Conservation (phyloP, 2,888 invertebrate genomes). For the Agonopterix alstromeriana region DNA sequence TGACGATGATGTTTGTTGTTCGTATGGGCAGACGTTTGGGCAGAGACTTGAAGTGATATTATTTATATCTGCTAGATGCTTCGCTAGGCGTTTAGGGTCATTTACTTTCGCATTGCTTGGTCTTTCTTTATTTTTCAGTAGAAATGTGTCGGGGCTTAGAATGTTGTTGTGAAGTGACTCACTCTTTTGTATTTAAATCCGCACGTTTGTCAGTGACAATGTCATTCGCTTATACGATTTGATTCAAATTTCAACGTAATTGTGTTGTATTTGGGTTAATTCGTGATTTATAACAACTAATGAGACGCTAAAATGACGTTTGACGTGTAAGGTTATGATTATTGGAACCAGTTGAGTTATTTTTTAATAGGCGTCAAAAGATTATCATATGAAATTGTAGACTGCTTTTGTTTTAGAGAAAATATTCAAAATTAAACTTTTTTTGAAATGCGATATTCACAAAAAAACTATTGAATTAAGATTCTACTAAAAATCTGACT, state of each 20-base stretch:
- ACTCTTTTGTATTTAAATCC: conserved; percentile 10
- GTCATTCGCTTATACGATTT: neutral
- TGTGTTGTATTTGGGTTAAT: neutral
- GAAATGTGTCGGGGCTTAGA: conserved; percentile 24
- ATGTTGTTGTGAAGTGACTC: conserved; percentile 19
- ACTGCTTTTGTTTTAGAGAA: too few relatives aligned
- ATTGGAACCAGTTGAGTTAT: too few relatives aligned
- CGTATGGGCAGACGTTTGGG: conserved; percentile 5
- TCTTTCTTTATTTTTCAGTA: conserved; percentile 37
- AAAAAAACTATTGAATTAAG: too few relatives aligned
- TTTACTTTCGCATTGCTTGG: conserved; percentile 45
- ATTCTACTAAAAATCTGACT: too few relatives aligned
- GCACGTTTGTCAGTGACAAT: conserved; percentile 1
- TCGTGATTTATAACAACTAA: neutral
- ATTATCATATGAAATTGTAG: too few relatives aligned
- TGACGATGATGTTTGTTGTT: conserved; percentile 7
- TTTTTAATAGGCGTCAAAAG: too few relatives aligned
- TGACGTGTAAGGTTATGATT: neutral
- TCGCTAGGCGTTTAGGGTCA: conserved; percentile 58
- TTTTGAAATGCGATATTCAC: too few relatives aligned
- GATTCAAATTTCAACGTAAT: too few relatives aligned
- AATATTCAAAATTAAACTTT: too few relatives aligned
- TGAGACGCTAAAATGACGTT: neutral
- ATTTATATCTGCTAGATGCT: conserved; percentile 58
- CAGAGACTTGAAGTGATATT: conserved; percentile 39